phyloP scores from a whole-genome alignment of 1,140 invertebrate genomes.

The Telenomus remus region DNA sequence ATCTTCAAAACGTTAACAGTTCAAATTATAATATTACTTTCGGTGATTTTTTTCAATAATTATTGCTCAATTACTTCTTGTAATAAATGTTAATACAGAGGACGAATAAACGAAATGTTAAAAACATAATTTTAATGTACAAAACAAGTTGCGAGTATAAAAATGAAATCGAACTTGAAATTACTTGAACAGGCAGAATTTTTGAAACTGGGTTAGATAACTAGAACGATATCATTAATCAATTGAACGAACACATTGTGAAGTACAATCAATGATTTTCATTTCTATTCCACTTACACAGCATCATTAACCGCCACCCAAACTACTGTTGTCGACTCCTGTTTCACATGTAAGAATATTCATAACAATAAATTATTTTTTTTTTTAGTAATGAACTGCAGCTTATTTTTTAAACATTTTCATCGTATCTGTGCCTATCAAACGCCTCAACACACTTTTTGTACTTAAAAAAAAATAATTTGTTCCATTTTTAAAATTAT shows the following conservation, averaged over 20 bases:
- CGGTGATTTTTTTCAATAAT: too few species aligned
- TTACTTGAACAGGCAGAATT: too few species aligned
- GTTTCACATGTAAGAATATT: constrained; percentile 55
- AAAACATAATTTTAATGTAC: too few species aligned
- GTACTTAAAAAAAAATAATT: too few species aligned
- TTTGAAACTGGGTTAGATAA: constrained; percentile 16
- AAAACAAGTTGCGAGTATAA: too few species aligned
- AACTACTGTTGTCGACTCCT: constrained; percentile 16
- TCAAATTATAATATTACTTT: too few species aligned
- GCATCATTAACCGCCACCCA: constrained; percentile 7
- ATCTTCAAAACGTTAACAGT: neutral
- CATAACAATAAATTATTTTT: constrained; percentile 24
- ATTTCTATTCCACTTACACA: constrained; percentile 25
- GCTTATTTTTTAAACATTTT: neutral
- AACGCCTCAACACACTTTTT: too few species aligned
- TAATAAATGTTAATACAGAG: too few species aligned
- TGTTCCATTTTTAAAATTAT: too few species aligned
- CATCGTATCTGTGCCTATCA: neutral
- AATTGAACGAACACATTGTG: neutral
- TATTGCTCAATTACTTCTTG: too few species aligned
- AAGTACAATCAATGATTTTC: constrained; percentile 24
- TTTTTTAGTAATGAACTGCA: neutral
- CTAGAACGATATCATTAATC: neutral
- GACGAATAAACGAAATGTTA: too few species aligned
- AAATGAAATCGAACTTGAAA: too few species aligned